These are phyloP conservation scores for Drosophila maculinotata DNA, from an alignment of 2,888 invertebrate genomes.

Conservation along the genomic window DNA sequence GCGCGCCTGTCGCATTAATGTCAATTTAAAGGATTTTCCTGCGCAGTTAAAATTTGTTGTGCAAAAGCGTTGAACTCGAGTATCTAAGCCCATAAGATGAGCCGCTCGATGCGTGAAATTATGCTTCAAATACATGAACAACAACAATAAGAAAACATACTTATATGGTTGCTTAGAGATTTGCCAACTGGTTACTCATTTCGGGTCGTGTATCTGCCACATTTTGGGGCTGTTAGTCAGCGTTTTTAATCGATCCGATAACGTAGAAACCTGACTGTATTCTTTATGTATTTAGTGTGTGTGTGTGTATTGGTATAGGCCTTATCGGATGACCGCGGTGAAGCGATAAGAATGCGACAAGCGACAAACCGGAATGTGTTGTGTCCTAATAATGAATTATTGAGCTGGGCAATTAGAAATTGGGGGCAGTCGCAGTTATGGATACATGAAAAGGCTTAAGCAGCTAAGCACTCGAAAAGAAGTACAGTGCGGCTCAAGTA, in stretches of 20 bases:
- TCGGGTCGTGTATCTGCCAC: neutral
- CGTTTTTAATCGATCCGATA: slow-evolving; percentile 21
- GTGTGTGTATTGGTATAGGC: neutral
- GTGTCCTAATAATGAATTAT: slow-evolving; percentile 37
- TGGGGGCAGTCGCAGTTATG: neutral
- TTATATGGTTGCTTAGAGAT: slow-evolving; percentile 5
- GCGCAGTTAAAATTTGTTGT: slow-evolving; percentile 20
- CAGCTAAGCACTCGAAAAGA: too few relatives aligned
- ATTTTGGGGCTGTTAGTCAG: slow-evolving; percentile 1
- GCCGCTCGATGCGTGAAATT: slow-evolving; percentile 34
- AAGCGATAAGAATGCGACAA: slow-evolving; percentile 29
- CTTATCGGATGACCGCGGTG: slow-evolving; percentile 21
- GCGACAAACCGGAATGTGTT: slow-evolving; percentile 33
- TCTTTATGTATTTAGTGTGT: neutral
- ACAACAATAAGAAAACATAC: neutral
- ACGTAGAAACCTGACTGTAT: neutral
- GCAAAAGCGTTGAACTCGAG: slow-evolving; percentile 22
- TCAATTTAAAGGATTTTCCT: slow-evolving; percentile 63
- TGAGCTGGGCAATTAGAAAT: slow-evolving; percentile 36
- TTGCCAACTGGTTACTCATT: slow-evolving; percentile 12
- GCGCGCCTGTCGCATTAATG: slow-evolving; percentile 54
- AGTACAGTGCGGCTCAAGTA: slow-evolving; percentile 1
- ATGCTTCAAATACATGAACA: too few relatives aligned
- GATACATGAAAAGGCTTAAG: slow-evolving; percentile 5
- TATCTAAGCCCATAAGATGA: slow-evolving; percentile 40